These are phyloP conservation scores for Philereme vetulata DNA, from an alignment of 2,888 invertebrate genomes.

Conservation along the genomic window DNA sequence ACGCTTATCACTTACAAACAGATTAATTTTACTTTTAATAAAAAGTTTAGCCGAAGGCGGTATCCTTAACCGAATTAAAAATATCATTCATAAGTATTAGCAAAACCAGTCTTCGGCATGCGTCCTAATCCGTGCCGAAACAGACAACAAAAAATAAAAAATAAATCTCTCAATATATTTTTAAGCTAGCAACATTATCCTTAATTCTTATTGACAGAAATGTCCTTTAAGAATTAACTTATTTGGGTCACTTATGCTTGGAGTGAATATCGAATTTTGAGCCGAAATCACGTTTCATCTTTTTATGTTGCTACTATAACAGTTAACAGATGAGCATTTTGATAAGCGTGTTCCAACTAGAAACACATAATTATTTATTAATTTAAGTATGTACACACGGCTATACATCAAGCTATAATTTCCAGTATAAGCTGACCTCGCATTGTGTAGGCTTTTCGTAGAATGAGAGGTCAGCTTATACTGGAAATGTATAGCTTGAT, in stretches of 20 bases:
- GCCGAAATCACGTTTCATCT: too few relatives aligned
- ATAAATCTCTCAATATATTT: slow-evolving; percentile 44
- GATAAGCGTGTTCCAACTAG: too few relatives aligned
- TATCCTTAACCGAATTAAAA: slow-evolving; percentile 40
- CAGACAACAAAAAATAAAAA: slow-evolving; percentile 26
- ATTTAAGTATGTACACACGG: too few relatives aligned
- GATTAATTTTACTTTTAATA: slow-evolving; percentile 38
- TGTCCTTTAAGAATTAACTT: slow-evolving; percentile 67
- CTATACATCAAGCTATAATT: too few relatives aligned
- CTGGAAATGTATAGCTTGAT: too few relatives aligned
- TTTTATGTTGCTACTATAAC: too few relatives aligned
- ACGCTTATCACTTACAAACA: slow-evolving; percentile 40
- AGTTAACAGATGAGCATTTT: too few relatives aligned
- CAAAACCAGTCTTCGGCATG: slow-evolving; percentile 33
- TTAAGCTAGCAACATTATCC: slow-evolving; percentile 68
- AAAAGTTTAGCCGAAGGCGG: slow-evolving; percentile 38
- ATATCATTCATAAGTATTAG: slow-evolving; percentile 42
- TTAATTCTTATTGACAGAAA: slow-evolving; percentile 77
- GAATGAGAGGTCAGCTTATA: too few relatives aligned
- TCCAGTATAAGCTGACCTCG: too few relatives aligned
- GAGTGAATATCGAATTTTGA: too few relatives aligned
- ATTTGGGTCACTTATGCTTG: slow-evolving; percentile 72
- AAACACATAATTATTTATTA: too few relatives aligned
- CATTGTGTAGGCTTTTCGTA: too few relatives aligned
- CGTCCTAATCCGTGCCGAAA: slow-evolving; percentile 23